Base-by-base conservation (phyloP, 1,140 invertebrate species). In the Lamellibrachia luymesi region DNA sequence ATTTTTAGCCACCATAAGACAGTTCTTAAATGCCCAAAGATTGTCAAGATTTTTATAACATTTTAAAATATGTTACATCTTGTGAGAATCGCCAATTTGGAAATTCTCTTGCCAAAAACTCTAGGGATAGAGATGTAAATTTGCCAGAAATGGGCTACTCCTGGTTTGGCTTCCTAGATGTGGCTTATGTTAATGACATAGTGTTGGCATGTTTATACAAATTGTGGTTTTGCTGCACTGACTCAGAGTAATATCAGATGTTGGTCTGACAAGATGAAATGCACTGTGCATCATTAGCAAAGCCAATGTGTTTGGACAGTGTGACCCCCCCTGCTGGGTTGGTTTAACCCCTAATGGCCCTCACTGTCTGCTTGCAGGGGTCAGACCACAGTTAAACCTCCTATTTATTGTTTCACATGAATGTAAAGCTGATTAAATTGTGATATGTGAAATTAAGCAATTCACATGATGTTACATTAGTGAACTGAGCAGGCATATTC, bases 161-260 rank as follows among this genome's bases (percentile, higher is more conserved):
- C 64, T 80, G 64, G 64, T 22, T 17, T 80, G 64, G 64, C 64
- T 22, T 80, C 64, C 5, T 4, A 80, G 64, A 10, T 10, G 25
- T 80, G 25, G 64, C 64, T 22, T 80, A 22, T 80, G 64, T 80
- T 80, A 80, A 80, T 80, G 25, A 80, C 64, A 80, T 80, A 80
- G 64, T 80, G 64, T 80, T 80, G 64, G 64, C 64, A 80, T 80
- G 64, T 80, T 80, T 80, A 80, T 80, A 80, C 64, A 80, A 80
- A 80, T 80, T 80, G 64, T 80, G 64, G 64, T 80, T 80, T 80
- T 80, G 64, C 64, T 80, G 64, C 64, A 80, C 64, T 80, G 64
- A 22, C 64, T 80, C 64, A 6, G 13, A 80, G 6, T 22, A 80
- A 80, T 80, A 22, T 80, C 64, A 80, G 64, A 80, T 80, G 64